Percentiles rank a stretch among this genome's conserved stretches.
Conservation (phyloP, 1,140 invertebrate species). For the Dreissena polymorpha region DNA sequence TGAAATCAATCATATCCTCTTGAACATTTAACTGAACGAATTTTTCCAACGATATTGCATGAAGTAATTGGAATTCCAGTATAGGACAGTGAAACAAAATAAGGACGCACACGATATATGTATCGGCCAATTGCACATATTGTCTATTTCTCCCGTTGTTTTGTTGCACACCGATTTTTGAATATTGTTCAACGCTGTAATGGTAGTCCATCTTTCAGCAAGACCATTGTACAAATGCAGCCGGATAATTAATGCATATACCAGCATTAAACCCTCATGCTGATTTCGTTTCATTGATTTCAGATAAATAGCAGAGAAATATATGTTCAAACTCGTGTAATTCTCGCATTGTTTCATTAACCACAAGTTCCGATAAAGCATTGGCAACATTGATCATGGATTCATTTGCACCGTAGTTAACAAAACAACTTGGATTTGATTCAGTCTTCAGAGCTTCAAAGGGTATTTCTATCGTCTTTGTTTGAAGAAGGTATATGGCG, state of each 20-base stretch:
- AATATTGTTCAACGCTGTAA: background rate
- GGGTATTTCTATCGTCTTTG: background rate
- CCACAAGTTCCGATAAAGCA: background rate
- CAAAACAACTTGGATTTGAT: background rate
- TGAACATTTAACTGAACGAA: background rate
- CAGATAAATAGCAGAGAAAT: constrained; percentile 30
- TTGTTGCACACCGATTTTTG: background rate
- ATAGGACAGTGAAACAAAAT: constrained; percentile 44
- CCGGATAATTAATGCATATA: constrained; percentile 20
- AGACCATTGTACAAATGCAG: background rate
- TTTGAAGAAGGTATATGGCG: background rate
- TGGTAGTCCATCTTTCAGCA: constrained; percentile 12
- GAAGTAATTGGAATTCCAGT: background rate
- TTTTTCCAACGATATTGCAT: constrained; percentile 21
- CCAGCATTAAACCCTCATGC: background rate
- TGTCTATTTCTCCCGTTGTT: too few relatives aligned
- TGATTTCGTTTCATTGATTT: background rate
- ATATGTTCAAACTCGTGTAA: background rate
- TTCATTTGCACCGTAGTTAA: background rate
- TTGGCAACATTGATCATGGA: background rate
- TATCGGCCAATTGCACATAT: too few relatives aligned
- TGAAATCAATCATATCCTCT: background rate
- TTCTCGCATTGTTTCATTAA: background rate
- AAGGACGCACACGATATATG: constrained; percentile 31
- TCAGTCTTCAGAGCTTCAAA: constrained; percentile 1